Percentiles rank a stretch among this genome's conserved stretches.
phyloP scores from a whole-genome alignment of 1,140 invertebrate genomes.

The Periplaneta americana region DNA sequence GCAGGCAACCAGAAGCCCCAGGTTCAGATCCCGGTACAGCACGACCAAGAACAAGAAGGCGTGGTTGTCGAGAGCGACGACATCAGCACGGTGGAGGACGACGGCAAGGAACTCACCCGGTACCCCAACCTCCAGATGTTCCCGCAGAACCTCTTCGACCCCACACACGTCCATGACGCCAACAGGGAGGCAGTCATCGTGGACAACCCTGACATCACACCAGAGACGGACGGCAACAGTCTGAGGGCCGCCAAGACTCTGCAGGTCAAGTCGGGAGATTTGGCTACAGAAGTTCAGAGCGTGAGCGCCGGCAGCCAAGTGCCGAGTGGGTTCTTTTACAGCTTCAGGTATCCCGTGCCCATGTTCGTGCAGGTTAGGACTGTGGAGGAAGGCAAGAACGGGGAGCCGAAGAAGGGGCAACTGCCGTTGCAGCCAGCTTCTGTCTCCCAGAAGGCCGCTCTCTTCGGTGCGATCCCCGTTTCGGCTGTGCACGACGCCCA shows the following conservation, averaged over 20 bases:
- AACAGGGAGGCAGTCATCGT: constrained; percentile 23
- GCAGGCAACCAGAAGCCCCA: neutral
- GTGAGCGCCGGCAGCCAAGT: neutral
- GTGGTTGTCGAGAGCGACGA: constrained; percentile 16
- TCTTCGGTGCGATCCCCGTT: constrained; percentile 27
- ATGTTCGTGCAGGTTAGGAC: constrained; percentile 4
- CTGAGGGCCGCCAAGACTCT: neutral
- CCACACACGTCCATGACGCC: constrained; percentile 14
- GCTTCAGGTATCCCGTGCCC: constrained; percentile 16
- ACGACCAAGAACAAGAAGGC: neutral
- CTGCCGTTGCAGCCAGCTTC: neutral
- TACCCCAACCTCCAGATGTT: constrained; percentile 13
- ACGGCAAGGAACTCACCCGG: constrained; percentile 7
- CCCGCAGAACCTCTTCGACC: constrained; percentile 6
- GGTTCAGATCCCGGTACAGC: neutral
- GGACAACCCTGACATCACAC: constrained; percentile 19
- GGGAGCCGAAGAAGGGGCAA: too few species aligned
- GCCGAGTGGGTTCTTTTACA: constrained; percentile 20
- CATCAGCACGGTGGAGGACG: neutral
- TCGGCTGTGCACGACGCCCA: constrained; percentile 30
- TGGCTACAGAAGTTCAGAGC: neutral
- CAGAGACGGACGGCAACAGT: neutral
- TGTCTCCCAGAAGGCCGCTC: constrained; percentile 10
- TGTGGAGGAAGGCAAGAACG: neutral
- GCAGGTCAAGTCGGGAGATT: neutral